phyloP scores from a whole-genome alignment of 1,140 invertebrate genomes.

The Drosophila fuyamai region DNA sequence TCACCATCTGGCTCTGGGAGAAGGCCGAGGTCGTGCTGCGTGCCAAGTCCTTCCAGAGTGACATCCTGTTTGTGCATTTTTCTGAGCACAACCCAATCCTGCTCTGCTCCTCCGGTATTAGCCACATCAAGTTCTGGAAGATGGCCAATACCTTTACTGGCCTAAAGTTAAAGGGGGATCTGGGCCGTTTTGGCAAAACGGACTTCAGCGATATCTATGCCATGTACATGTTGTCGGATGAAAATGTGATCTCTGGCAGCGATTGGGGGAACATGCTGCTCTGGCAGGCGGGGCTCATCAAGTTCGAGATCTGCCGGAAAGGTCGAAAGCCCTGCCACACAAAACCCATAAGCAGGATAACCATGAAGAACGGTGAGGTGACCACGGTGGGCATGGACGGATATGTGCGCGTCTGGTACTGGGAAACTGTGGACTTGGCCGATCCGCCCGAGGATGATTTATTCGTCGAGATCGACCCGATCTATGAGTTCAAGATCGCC shows the following conservation, averaged over 20 bases:
- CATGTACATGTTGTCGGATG: conserved; percentile 93
- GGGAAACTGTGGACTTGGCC: conserved; percentile 93
- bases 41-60: conserved; percentile 92
- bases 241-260: conserved; percentile 93
- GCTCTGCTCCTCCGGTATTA: conserved; percentile 90
- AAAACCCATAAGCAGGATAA: conserved; percentile 90
- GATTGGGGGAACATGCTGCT: conserved; percentile 95
- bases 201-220: conserved; percentile 95
- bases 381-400: conserved; percentile 91
- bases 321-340: conserved; percentile 90
- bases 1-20: conserved; percentile 96
- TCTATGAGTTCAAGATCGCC: conserved; percentile 88
- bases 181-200: conserved; percentile 95
- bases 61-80: conserved; percentile 92
- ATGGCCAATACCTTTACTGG: conserved; percentile 95
- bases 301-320: conserved; percentile 90
- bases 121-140: conserved; percentile 97
- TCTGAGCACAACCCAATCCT: conserved; percentile 91
- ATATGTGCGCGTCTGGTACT: conserved; percentile 93
- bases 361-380: conserved; percentile 88
- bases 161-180: conserved; percentile 93
- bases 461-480: conserved; percentile 93
- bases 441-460: conserved; percentile 91
- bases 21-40: conserved; percentile 89
- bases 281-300: conserved; percentile 95